Evolutionary conservation across 2,113 vertebrate species (phyloP), one percentile per base, ranked within the genome.

Genomic region (Tiliqua scincoides): DNA sequence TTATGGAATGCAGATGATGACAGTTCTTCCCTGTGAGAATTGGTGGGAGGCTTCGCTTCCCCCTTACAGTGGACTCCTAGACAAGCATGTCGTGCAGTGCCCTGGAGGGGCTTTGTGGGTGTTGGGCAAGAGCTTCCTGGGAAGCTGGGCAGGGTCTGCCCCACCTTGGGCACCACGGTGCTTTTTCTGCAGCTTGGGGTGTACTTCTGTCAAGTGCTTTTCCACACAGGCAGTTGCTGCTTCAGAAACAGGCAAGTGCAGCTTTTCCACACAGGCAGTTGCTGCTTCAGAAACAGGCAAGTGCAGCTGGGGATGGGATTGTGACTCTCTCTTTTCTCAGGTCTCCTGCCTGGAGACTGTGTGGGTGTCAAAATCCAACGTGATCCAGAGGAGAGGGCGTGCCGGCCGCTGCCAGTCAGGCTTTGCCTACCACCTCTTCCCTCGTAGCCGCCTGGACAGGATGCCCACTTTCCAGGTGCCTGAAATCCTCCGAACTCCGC

Each of bases 391-490:
- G 80, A 97, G 97, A 43, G 99, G 99, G 17, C 94, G 99, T 54
- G 99, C 99, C 0, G 99, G 99, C 8, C 97, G 99, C 88, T 99
- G 99, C 90, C 99, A 99, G 92, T 98, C 99, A 0, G 99, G 99
- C 1, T 97, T 97, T 0, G 97, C 98, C 78, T 99, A 99, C 67
- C 99, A 99, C 90, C 96, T 99, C 76, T 99, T 99, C 93, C 97
- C 98, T 1, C 96, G 95, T 59, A 87, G 96, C 90, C 97, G 97
- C 76, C 95, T 99, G 86, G 97, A 98, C 43, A 93, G 97, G 68
- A 98, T 99, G 99, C 92, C 93, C 0, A 94, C 90, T 0, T 99
- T 98, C 92, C 97, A 98, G 76, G 94, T 99, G 52, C 98, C 98
- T 0, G 99, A 99, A 96, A 99, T 99, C 91, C 96, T 99, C 21